Percentiles rank a stretch among this genome's conserved stretches.
These are phyloP conservation scores for Ophion costatus DNA, from an alignment of 2,888 invertebrate species.

Conservation along the genomic window DNA sequence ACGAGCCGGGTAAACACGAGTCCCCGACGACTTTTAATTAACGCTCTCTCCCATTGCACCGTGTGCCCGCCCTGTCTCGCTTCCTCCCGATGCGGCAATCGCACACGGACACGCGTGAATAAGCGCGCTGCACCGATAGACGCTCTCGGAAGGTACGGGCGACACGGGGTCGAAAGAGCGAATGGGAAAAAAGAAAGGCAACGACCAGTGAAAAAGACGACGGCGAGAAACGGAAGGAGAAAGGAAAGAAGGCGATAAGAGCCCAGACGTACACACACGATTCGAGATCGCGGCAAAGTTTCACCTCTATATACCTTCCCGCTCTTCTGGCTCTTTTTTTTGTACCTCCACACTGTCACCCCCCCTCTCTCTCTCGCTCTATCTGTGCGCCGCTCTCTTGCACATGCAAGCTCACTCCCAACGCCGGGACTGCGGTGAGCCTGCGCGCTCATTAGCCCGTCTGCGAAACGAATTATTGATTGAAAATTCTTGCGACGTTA, in stretches of 20 bases:
- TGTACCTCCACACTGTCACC: conserved; percentile 36
- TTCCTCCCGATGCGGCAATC: conserved; percentile 22
- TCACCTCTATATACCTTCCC: conserved; percentile 45
- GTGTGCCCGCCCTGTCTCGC: conserved; percentile 48
- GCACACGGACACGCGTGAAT: background rate
- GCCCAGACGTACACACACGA: conserved; percentile 29
- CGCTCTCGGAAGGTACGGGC: conserved; percentile 3
- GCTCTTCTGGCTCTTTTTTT: conserved; percentile 29
- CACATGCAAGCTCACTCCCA: conserved; percentile 15
- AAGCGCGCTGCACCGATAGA: conserved; percentile 43
- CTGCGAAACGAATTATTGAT: conserved; percentile 58
- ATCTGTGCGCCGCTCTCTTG: conserved; percentile 5
- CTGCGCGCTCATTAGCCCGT: conserved; percentile 59
- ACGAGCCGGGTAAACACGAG: conserved; percentile 58
- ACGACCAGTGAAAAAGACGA: conserved; percentile 6
- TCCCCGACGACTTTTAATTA: conserved; percentile 66
- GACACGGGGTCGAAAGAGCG: conserved; percentile 40
- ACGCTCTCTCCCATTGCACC: conserved; percentile 68
- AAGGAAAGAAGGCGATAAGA: conserved; percentile 54
- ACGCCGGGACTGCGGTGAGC: conserved; percentile 41
- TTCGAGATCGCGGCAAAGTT: conserved; percentile 46
- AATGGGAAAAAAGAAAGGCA: conserved; percentile 37
- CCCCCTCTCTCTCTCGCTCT: conserved; percentile 19
- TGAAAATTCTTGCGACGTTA: conserved; percentile 50
- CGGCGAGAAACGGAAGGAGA: conserved; percentile 48